phyloP scores from a whole-genome alignment of 1,140 invertebrate species.

The Diabrotica undecimpunctata region DNA sequence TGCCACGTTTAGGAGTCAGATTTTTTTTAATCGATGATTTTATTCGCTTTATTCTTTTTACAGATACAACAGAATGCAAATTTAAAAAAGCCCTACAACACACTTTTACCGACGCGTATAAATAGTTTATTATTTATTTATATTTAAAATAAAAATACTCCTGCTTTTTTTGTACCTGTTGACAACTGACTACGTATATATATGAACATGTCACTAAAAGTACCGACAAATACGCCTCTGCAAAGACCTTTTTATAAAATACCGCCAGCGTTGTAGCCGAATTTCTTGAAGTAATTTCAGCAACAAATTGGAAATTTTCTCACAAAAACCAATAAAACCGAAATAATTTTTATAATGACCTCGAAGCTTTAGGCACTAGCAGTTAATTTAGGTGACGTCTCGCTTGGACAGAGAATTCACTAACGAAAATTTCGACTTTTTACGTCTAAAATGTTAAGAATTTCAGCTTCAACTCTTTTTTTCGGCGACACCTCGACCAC shows the following conservation, averaged over 20 bases:
- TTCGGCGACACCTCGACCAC: conserved; percentile 14
- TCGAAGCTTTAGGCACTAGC: background rate
- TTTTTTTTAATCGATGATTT: too few species aligned
- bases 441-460: conserved; percentile 4
- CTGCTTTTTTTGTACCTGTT: too few species aligned
- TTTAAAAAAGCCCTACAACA: too few species aligned
- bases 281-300: conserved; percentile 13
- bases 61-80: too few species aligned
- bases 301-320: conserved; percentile 17
- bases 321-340: conserved; percentile 12
- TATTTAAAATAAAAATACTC: too few species aligned
- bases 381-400: conserved; percentile 17
- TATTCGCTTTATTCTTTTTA: too few species aligned
- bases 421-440: conserved; percentile 3
- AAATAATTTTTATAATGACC: conserved; percentile 13
- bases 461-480: conserved; percentile 6
- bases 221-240: background rate
- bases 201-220: too few species aligned
- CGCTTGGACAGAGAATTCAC: background rate
- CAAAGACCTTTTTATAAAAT: background rate
- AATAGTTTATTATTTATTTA: too few species aligned
- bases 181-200: too few species aligned
- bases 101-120: too few species aligned
- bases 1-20: too few species aligned
- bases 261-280: background rate